Evolutionary conservation across 2,888 invertebrate species (phyloP), one percentile per base, ranked within the genome.

Genomic region (Sphaerophoria taeniata): DNA sequence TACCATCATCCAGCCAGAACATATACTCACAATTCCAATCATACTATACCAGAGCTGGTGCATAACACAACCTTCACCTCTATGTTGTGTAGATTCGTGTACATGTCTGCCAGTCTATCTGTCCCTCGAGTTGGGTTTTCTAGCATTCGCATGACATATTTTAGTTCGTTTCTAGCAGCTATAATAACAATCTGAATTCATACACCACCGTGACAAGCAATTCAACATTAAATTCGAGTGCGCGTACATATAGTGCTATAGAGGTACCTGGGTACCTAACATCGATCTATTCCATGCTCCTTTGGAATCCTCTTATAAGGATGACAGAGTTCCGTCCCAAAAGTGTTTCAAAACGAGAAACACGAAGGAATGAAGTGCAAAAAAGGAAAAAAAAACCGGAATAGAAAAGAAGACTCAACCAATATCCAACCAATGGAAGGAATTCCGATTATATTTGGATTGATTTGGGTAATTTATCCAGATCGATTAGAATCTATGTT

Each of bases 401-500:
- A 47, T 33, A 51, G 51, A 16, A 51, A 36, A 24, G 24, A 24
- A 24, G 24, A 24, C 24, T 24, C 45, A 2, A 63, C n/a, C 63
- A 43, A 43, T 49, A 65, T 31, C 53, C 51, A 51, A 11, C 6
- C 12, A 53, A 39, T 24, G 36, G 39, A 67, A 49, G 73, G 36
- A 74, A 83, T 71, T 75, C 47, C 80, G 75, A 80, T 80, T 84
- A 61, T 75, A 79, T 79, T 84, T 71, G 71, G 75, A 84, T 80
- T 80, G 84, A 84, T 84, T 84, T 84, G 75, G 84, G 80, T 76
- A 84, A 84, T 80, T 84, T 80, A 76, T 69, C 71, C 72, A 75
- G 80, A 80, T 80, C 84, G 80, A 84, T 76, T 75, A 61, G 61
- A 80, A 84, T 84, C 84, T 67, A 80, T 80, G 75, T 75, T 80